Evolutionary conservation across 2,888 invertebrate genomes (phyloP), one percentile per base, ranked within the genome.

Genomic region (Metallyticus violacea): DNA sequence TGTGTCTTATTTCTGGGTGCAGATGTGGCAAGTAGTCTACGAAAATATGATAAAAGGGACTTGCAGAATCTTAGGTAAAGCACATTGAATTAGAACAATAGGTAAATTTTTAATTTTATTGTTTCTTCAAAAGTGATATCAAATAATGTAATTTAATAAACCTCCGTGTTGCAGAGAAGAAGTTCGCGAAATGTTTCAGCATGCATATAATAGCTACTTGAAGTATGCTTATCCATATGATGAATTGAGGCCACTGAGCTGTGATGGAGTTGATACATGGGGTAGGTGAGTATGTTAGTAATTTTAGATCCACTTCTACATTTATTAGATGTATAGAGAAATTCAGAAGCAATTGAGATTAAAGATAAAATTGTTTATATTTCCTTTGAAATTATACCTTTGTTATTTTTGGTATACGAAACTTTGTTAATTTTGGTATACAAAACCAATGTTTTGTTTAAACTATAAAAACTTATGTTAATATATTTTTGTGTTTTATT

Each of bases 211-310:
- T 88, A 97, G 98, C 89, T 99, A 99, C 91, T 93, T 99, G 88
- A 94, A 94, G 87, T 95, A 98, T 92, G 99, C 99, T 1, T 98
- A 97, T 91, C 99, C 99, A 0, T 98, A 97, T 91, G 99, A 99
- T 92, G 99, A 99, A 91, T 92, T 99, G 25, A 94, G 99, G 87
- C 99, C 99, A 0, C 92, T 99, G 22, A 97, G 98, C 86, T 99
- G 99, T 92, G 97, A 98, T 92, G 99, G 99, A 5, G 94, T 97
- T 86, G 98, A 99, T 91, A 99, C 99, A 0, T 99, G 99, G 97
- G 98, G 98, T 88, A 96, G 94, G 94, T 95, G 91, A 88, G 85
- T 82, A 62, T n/a, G 1, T 86, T 29, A 6, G 40, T 62, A 40
- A 9, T 4, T 9, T 40, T 62, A 15, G 40, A 62, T n/a, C n/a